Evolutionary conservation across 2,113 vertebrate genomes (phyloP), one percentile per base, ranked within the genome.

Genomic region (Paradoxurus hermaphroditus): DNA sequence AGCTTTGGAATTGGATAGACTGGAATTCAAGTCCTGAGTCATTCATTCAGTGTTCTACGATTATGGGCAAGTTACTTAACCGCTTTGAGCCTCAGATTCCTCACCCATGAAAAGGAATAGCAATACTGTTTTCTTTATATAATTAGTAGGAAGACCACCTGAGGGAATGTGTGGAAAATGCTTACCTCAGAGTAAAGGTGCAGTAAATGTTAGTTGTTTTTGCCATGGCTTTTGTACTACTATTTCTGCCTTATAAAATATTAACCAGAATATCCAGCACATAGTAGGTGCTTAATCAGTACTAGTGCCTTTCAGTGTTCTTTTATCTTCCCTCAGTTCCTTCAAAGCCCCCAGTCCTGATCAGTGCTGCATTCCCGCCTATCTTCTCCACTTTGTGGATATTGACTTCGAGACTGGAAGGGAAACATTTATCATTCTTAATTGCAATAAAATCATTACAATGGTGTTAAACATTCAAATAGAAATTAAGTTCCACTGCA

Each of bases 401-500:
- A 99, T 98, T 98, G 98, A 98, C 99, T 98, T 98, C 97, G 97
- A 97, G 86, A 98, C 97, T 91, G 95, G 96, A 94, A 97, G 97
- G 83, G 97, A 98, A 98, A 98, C 98, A 98, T 99, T 99, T 98
- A 98, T 99, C 98, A 98, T 98, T 98, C 98, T 98, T 99, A 98
- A 99, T 98, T 98, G 97, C 98, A 98, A 96, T 98, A 98, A 98
- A 98, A 97, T 97, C 97, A 97, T 98, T 99, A 98, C 97, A 97
- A 83, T 94, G 88, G 91, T 98, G 98, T 98, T 98, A 98, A 99
- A 98, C 96, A 98, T 98, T 98, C 98, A 98, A 98, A 79, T 62
- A 98, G 98, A 99, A 98, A 98, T 98, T 98, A 98, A 97, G 96
- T 97, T 85, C 95, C 93, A 96, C 97, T 98, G 91, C 92, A 75